Percentiles rank a stretch among this genome's conserved stretches.
Conservation (phyloP, 2,888 invertebrate species). For the Ectobius pallidus region DNA sequence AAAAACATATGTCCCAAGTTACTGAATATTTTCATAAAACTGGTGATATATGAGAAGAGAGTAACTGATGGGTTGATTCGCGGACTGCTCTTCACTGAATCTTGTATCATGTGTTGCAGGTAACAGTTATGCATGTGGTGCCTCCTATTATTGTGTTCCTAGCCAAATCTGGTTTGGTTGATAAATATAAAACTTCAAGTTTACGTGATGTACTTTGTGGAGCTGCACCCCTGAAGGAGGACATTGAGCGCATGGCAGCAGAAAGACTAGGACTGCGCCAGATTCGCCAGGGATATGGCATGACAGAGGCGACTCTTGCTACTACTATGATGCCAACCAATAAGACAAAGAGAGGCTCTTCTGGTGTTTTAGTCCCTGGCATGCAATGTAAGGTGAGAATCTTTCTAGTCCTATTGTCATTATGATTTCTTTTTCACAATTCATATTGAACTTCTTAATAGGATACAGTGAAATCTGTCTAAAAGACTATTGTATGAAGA, state of each 20-base stretch:
- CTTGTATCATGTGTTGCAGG: no score
- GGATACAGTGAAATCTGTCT: no score
- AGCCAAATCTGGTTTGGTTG: slow-evolving; percentile 79
- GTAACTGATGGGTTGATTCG: neutral
- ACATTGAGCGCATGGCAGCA: slow-evolving; percentile 59
- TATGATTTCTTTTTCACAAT: no score
- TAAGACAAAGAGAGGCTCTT: slow-evolving; percentile 44
- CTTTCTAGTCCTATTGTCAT: no score
- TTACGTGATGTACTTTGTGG: slow-evolving; percentile 75
- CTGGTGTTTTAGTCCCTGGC: slow-evolving; percentile 45
- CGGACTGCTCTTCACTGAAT: neutral
- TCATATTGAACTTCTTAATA: no score
- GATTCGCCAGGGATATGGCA: slow-evolving; percentile 77
- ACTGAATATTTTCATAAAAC: no score
- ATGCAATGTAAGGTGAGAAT: slow-evolving; percentile 49
- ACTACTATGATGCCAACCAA: slow-evolving; percentile 57
- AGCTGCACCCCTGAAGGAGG: slow-evolving; percentile 81
- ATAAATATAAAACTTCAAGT: slow-evolving; percentile 75
- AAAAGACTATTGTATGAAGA: no score
- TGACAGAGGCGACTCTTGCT: slow-evolving; percentile 78
- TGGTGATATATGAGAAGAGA: neutral
- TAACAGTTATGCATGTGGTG: slow-evolving; percentile 73
- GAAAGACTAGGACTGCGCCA: slow-evolving; percentile 52
- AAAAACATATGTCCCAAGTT: no score
- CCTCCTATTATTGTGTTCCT: slow-evolving; percentile 85